Conservation (phyloP, 2,888 invertebrate species). For the Callosobruchus maculatus region DNA sequence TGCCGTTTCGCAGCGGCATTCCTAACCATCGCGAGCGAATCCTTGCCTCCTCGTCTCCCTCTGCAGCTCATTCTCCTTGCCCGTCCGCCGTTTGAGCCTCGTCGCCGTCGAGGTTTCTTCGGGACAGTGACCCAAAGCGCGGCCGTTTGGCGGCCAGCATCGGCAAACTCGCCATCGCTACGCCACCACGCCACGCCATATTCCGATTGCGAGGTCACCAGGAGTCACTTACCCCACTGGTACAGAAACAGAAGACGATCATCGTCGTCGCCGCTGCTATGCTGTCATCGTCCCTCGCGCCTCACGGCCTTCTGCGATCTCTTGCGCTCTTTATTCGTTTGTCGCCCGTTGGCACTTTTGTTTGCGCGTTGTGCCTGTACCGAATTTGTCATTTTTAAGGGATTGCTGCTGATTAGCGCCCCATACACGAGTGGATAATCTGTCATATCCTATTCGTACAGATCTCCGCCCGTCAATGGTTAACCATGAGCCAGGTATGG, state of each 20-base stretch:
- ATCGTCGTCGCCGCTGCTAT: background rate
- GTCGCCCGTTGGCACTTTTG: too few relatives aligned
- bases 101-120: conserved; percentile 43
- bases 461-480: too few relatives aligned
- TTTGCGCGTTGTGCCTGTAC: too few relatives aligned
- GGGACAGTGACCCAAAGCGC: conserved; percentile 47
- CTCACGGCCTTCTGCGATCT: background rate
- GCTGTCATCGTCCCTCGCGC: background rate
- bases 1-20: background rate
- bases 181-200: conserved; percentile 15
- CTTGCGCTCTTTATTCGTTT: too few relatives aligned
- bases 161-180: background rate
- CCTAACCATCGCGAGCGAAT: background rate
- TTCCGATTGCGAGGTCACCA: conserved; percentile 53
- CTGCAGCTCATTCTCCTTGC: background rate
- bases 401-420: too few relatives aligned
- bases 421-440: too few relatives aligned
- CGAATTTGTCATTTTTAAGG: too few relatives aligned
- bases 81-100: background rate
- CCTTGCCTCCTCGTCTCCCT: background rate
- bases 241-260: conserved; percentile 41
- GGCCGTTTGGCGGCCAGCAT: conserved; percentile 10
- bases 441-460: too few relatives aligned
- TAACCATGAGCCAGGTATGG: too few relatives aligned
- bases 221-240: conserved; percentile 64